A percentile compares a stretch with the other conserved stretches of the same genome.
phyloP scores from a whole-genome alignment of 1,140 invertebrate genomes.

The Heliconius melpomene region DNA sequence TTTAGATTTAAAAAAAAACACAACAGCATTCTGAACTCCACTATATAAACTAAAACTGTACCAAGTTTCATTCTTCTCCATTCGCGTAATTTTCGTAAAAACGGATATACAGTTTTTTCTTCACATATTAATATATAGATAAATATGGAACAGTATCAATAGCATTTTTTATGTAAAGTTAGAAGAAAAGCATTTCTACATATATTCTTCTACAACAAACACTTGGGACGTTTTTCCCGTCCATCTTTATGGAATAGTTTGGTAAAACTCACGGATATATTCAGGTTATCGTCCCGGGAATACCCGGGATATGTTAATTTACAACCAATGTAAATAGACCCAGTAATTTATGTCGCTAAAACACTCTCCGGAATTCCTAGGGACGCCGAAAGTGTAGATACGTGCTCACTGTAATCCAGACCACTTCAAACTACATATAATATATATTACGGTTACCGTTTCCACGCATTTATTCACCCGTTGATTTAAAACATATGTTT shows the following conservation, averaged over 20 bases:
- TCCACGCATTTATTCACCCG: neutral
- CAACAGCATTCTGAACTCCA: too few species aligned
- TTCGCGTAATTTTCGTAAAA: too few species aligned
- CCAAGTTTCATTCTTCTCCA: too few species aligned
- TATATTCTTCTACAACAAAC: slow-evolving; percentile 19
- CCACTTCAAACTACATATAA: neutral
- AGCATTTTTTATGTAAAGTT: slow-evolving; percentile 4
- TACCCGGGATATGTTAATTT: slow-evolving; percentile 72
- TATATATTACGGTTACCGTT: neutral
- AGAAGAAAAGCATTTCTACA: neutral
- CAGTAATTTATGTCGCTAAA: slow-evolving; percentile 67
- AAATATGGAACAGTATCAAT: neutral
- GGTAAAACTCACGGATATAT: slow-evolving; percentile 46
- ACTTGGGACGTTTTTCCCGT: slow-evolving; percentile 24
- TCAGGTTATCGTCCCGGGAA: slow-evolving; percentile 62
- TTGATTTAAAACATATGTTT: neutral
- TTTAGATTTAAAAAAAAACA: too few species aligned
- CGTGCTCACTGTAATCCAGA: slow-evolving; percentile 9
- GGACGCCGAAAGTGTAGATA: slow-evolving; percentile 1
- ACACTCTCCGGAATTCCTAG: slow-evolving; percentile 35
- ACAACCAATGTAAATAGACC: slow-evolving; percentile 66
- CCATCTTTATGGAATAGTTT: slow-evolving; percentile 40
- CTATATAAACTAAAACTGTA: too few species aligned
- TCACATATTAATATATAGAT: too few species aligned
- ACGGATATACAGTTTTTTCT: too few species aligned